Evolutionary conservation across 1,140 invertebrate genomes (phyloP), one percentile per base, ranked within the genome.

Genomic region (Riptortus pedestris): DNA sequence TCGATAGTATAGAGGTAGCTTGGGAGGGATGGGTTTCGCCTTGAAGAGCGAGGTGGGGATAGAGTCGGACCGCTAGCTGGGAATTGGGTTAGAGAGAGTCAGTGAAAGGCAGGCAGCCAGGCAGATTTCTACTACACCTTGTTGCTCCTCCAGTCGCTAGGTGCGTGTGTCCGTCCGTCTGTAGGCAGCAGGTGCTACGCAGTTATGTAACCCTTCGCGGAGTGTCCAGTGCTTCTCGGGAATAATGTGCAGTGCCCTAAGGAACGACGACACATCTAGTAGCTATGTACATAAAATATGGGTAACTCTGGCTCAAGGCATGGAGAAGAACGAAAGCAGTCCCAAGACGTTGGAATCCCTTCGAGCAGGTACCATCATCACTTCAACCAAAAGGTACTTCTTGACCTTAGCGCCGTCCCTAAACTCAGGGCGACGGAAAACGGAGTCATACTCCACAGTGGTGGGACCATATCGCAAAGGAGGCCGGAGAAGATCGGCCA

Each of bases 401-500:
- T 86, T 0, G 79, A 82, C 47, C 72, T 81, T 60, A 77, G 79
- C 4, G 80, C 83, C 16, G 77, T 77, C 31, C 78, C 78, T 65
- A 77, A 81, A 45, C 73, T 90, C 31, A 79, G 85, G 38, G 79
- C 81, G 55, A 90, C 87, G 7, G 81, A 87, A 72, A 90, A 91
- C 76, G 88, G 87, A 22, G 82, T 81, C 67, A 87, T 89, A 67
- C 74, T 90, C 33, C 86, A 87, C 63, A 83, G 84, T 14, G 86
- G 85, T 7, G 88, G 87, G 14, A 90, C 88, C 63, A 60, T 65
- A 20, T 65, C 57, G 38, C n/a, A 27, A 14, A 47, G 38, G 20
- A 59, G 60, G 48, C 57, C 18, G 63, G 57, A 47, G 28, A 47
- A 45, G 20, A 48, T 26, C 2, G 45, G 38, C 47, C 14, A 22